Evolutionary conservation across 30 jellyfish, hydroid and myxozoan species (phyloP).

Genomic region (Hydractinia symbiolongicarpus): DNA sequence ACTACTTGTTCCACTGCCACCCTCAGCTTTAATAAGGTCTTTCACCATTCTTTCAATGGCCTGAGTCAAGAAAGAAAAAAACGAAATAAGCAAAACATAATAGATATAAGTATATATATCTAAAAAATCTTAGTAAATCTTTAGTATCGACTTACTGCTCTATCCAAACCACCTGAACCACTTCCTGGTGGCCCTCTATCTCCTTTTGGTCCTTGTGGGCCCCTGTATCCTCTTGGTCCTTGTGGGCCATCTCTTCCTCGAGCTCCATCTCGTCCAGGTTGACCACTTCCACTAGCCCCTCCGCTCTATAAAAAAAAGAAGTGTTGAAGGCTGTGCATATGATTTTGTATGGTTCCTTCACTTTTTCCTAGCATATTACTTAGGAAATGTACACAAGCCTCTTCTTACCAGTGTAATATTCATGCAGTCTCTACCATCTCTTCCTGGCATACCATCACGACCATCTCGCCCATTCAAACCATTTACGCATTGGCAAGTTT

Average conservation of each 20-base stretch:
- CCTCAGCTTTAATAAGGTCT: background rate
- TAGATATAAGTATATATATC: background rate
- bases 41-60: conserved; percentile 3
- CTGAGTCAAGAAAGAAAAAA: background rate
- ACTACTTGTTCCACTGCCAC: background rate
- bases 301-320: too few relatives aligned
- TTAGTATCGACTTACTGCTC: background rate
- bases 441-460: conserved; percentile 8
- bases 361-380: background rate
- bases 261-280: too few relatives aligned
- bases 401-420: too few relatives aligned
- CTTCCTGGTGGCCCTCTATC: conserved; percentile 15
- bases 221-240: conserved; percentile 3
- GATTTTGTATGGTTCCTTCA: background rate
- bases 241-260: conserved; percentile 12
- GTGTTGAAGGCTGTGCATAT: too few relatives aligned
- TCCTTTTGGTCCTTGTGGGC: conserved; percentile 3
- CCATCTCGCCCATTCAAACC: conserved; percentile 16
- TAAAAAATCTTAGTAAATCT: background rate
- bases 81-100: background rate
- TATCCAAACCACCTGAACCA: background rate
- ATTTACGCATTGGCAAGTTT: conserved; percentile 1
- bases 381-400: too few relatives aligned
- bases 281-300: too few relatives aligned
- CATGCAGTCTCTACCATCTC: conserved; percentile 2